phyloP scores from a whole-genome alignment of 1,140 invertebrate species.

The Drosophila arizonae region DNA sequence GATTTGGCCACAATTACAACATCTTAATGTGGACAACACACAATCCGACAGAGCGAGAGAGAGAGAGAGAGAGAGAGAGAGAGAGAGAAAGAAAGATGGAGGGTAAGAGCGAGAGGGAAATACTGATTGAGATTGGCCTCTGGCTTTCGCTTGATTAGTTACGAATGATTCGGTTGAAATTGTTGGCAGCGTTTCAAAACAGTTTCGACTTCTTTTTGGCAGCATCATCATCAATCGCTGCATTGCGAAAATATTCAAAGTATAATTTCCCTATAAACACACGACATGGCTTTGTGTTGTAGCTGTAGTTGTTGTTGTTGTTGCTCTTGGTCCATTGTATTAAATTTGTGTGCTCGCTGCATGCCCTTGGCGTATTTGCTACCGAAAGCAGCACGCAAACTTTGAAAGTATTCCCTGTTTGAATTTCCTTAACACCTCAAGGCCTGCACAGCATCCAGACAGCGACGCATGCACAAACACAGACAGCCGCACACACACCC shows the following conservation, averaged over 20 bases:
- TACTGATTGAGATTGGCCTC: constrained; percentile 22
- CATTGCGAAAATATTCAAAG: constrained; percentile 44
- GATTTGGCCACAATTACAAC: constrained; percentile 73
- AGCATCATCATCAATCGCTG: constrained; percentile 51
- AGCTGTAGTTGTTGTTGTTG: constrained; percentile 6
- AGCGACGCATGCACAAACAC: constrained; percentile 3
- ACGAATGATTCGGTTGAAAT: constrained; percentile 58
- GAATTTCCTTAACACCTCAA: constrained; percentile 67
- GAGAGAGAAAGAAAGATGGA: no score
- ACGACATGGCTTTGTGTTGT: constrained; percentile 29
- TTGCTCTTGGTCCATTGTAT: not conserved
- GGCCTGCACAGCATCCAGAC: constrained; percentile 40
- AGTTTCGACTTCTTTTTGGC: constrained; percentile 30
- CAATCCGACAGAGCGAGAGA: not conserved
- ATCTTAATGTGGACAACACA: constrained; percentile 59
- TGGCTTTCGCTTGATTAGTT: constrained; percentile 58
- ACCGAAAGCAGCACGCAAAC: constrained; percentile 49
- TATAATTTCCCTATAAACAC: constrained; percentile 31
- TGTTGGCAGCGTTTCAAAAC: not conserved
- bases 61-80: no score
- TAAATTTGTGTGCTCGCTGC: constrained; percentile 8
- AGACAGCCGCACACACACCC: constrained; percentile 13
- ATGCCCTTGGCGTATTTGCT: constrained; percentile 70
- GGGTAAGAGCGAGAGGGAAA: not conserved
- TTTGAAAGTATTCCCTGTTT: constrained; percentile 54